A percentile compares a stretch with the other conserved stretches of the same genome.
Conservation (phyloP, 2,888 invertebrate genomes). For the Gastrophysa polygoni region DNA sequence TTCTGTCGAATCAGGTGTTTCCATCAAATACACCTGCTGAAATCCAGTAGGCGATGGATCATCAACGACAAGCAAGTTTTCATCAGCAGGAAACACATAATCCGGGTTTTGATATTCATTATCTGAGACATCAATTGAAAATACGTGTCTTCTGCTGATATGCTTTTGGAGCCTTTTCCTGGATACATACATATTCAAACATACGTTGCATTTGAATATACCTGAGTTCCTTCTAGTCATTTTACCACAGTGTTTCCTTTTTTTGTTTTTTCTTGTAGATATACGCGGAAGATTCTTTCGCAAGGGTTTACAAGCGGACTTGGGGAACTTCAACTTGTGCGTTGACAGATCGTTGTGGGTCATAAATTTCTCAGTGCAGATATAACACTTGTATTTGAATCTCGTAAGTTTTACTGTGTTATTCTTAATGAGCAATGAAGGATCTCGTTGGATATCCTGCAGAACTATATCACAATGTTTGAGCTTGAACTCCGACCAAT, state of each 20-base stretch:
- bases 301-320: conserved; percentile 27
- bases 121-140: not conserved
- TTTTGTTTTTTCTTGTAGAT: not conserved
- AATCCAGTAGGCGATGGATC: conserved; percentile 7
- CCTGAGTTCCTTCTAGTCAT: not conserved
- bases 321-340: conserved; percentile 25
- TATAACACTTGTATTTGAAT: conserved; percentile 35
- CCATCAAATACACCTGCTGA: not conserved
- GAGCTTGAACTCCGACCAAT: conserved; percentile 16
- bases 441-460: conserved; percentile 22
- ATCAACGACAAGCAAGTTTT: not conserved
- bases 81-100: not conserved
- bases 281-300: not conserved
- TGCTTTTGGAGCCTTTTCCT: not conserved
- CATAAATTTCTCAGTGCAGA: conserved; percentile 28
- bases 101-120: not conserved
- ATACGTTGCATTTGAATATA: not conserved
- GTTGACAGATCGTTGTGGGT: conserved; percentile 19
- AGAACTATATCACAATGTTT: conserved; percentile 27
- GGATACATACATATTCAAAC: not conserved
- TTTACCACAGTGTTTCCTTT: not conserved
- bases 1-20: not conserved
- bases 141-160: not conserved
- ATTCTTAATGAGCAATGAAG: conserved; percentile 23
- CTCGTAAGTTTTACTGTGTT: conserved; percentile 27